Percentiles rank a stretch among this genome's conserved stretches.
Evolutionary conservation across 2,888 invertebrate genomes (phyloP).

Genomic region (Yponomeuta sedellus): DNA sequence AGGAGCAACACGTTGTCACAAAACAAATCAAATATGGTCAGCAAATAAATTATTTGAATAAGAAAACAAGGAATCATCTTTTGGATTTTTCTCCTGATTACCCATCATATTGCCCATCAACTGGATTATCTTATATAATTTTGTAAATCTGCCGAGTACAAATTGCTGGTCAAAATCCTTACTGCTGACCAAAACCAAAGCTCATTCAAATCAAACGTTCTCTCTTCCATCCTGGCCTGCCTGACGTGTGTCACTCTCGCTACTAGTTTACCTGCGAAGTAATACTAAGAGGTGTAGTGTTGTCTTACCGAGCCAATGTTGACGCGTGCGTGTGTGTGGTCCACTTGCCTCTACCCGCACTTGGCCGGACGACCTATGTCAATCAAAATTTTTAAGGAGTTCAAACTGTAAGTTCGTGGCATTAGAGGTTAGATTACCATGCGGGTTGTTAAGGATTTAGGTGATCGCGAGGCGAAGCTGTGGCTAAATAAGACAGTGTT

Average conservation of each 20-base stretch:
- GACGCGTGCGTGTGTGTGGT: slow-evolving; percentile 71
- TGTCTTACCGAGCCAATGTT: slow-evolving; percentile 65
- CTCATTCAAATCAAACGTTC: too few species aligned
- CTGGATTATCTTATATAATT: too few species aligned
- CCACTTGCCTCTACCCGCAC: slow-evolving; percentile 35
- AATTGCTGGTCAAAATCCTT: too few species aligned
- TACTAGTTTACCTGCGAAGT: slow-evolving; percentile 71
- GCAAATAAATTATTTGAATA: too few species aligned
- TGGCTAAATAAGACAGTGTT: slow-evolving; percentile 57
- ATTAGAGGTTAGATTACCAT: neutral
- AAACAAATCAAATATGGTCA: too few species aligned
- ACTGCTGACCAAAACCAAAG: too few species aligned
- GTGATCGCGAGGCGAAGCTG: slow-evolving; percentile 28
- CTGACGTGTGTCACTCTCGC: slow-evolving; percentile 44
- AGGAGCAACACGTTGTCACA: too few species aligned
- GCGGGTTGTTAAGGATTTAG: neutral
- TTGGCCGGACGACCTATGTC: slow-evolving; percentile 31
- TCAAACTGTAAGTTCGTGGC: neutral
- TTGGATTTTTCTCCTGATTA: too few species aligned
- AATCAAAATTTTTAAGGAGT: neutral
- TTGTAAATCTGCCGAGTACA: too few species aligned
- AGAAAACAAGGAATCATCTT: too few species aligned
- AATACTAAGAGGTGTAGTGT: slow-evolving; percentile 68
- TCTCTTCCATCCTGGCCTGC: neutral
- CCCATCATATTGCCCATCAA: too few species aligned